Percentiles rank a stretch among this genome's conserved stretches.
These are phyloP conservation scores for Hipposideros armiger DNA, from an alignment of 2,113 vertebrate species.

Conservation along the genomic window DNA sequence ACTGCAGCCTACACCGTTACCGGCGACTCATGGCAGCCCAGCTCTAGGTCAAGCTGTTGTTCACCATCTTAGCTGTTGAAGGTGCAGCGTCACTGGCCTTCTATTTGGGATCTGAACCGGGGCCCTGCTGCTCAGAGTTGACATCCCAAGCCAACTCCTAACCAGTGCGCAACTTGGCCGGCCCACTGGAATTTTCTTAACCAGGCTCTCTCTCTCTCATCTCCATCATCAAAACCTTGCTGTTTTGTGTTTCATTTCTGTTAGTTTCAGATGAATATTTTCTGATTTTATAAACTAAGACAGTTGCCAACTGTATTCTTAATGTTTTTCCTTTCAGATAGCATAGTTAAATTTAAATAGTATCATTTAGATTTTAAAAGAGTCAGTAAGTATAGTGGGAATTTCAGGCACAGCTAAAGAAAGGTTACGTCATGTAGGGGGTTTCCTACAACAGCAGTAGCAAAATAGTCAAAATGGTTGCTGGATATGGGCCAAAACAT, in stretches of 20 bases:
- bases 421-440: background rate
- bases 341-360: background rate
- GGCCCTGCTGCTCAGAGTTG: too few species aligned
- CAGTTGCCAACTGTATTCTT: background rate
- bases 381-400: background rate
- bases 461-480: background rate
- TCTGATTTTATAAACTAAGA: background rate
- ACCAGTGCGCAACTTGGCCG: too few species aligned
- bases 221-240: background rate
- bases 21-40: too few species aligned
- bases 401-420: background rate
- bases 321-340: background rate
- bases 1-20: too few species aligned
- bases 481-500: background rate
- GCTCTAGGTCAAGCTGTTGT: too few species aligned
- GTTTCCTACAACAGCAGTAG: background rate
- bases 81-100: too few species aligned
- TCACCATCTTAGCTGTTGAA: too few species aligned
- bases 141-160: too few species aligned
- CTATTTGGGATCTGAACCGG: too few species aligned
- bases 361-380: background rate
- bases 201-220: background rate
- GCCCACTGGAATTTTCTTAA: background rate
- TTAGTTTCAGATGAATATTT: background rate
- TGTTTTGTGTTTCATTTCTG: background rate